A percentile compares a stretch with the other conserved stretches of the same genome.
Conservation (phyloP, 2,113 vertebrate species). For the Ammospiza caudacuta region DNA sequence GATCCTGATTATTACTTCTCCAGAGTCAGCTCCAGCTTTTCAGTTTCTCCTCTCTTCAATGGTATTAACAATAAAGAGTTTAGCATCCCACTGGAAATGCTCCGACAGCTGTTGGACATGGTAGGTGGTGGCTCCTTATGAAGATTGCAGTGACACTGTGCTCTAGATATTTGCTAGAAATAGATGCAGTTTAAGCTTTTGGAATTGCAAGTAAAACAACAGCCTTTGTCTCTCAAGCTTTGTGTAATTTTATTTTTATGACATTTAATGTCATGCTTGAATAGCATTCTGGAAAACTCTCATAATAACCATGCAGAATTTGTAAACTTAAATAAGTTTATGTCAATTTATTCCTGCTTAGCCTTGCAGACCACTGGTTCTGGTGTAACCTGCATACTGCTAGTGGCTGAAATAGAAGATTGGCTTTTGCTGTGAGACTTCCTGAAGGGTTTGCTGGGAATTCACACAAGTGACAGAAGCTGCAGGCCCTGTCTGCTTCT, state of each 20-base stretch:
- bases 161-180: not conserved
- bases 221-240: not conserved
- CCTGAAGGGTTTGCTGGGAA: not conserved
- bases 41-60: slow-evolving; percentile 89
- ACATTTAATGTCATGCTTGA: not conserved
- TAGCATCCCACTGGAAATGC: slow-evolving; percentile 84
- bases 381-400: not conserved
- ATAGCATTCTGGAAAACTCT: not conserved
- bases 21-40: slow-evolving; percentile 94
- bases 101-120: slow-evolving; percentile 87
- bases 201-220: not conserved
- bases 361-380: not conserved
- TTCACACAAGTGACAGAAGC: not conserved
- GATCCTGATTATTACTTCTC: slow-evolving; percentile 93
- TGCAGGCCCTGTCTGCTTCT: not conserved
- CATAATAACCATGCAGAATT: not conserved
- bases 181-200: not conserved
- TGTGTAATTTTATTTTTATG: not conserved
- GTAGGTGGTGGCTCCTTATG: slow-evolving; percentile 47
- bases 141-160: not conserved
- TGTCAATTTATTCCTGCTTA: not conserved
- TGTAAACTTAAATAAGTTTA: not conserved
- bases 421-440: not conserved
- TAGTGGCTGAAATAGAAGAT: not conserved
- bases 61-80: slow-evolving; percentile 85